phyloP scores from a whole-genome alignment of 2,888 invertebrate species.

The Liodrosophila aerea region DNA sequence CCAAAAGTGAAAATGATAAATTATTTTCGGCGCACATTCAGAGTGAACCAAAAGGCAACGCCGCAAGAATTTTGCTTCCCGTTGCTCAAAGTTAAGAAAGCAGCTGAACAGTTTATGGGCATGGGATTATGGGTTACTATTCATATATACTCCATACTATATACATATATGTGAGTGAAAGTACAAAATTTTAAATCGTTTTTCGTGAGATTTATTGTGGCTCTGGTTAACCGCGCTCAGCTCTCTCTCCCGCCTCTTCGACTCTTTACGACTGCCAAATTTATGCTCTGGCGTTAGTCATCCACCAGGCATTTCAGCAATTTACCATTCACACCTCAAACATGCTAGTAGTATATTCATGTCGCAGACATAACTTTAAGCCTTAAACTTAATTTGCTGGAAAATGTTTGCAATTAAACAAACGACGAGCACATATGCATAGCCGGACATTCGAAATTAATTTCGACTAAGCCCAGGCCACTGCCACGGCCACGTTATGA shows the following conservation, averaged over 20 bases:
- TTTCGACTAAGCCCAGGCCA: conserved; percentile 45
- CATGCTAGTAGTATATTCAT: no score
- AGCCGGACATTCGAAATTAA: conserved; percentile 73
- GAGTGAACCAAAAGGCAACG: conserved; percentile 54
- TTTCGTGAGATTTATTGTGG: conserved; percentile 82
- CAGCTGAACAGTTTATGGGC: conserved; percentile 25
- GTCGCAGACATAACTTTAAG: conserved; percentile 45
- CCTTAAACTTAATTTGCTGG: conserved; percentile 81
- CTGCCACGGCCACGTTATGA: conserved; percentile 51
- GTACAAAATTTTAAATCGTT: conserved; percentile 79
- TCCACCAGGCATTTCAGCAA: conserved; percentile 54
- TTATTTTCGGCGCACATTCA: conserved; percentile 58
- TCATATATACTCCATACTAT: conserved; percentile 6
- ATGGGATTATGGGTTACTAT: conserved; percentile 6
- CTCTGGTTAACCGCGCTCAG: conserved; percentile 78
- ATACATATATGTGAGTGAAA: conserved; percentile 34
- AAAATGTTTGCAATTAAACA: conserved; percentile 80
- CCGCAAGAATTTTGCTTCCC: conserved; percentile 69
- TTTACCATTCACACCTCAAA: conserved; percentile 63
- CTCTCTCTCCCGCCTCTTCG: not conserved
- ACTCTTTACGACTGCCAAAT: conserved; percentile 46
- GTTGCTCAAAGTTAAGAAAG: conserved; percentile 69
- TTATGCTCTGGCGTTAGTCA: conserved; percentile 71
- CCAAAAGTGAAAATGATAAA: conserved; percentile 70
- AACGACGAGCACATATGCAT: conserved; percentile 48